These are phyloP conservation scores for Poecilia picta DNA, from an alignment of 2,797 vertebrate genomes.

Conservation along the genomic window DNA sequence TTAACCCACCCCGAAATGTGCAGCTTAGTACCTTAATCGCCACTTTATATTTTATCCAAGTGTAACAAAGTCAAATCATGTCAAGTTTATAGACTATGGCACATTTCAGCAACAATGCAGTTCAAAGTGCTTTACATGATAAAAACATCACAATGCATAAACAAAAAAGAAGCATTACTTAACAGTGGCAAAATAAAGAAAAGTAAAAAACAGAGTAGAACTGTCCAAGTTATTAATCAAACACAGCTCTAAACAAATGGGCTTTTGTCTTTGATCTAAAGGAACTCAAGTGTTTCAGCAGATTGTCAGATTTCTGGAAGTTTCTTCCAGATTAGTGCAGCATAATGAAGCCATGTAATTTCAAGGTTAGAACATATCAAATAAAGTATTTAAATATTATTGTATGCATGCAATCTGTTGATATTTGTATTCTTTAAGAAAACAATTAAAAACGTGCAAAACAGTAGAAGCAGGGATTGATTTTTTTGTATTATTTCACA, in stretches of 20 bases:
- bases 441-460: background rate
- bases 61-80: background rate
- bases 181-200: too few relatives aligned
- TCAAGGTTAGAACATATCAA: background rate
- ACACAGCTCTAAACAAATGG: too few relatives aligned
- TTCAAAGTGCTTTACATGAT: too few relatives aligned
- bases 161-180: too few relatives aligned
- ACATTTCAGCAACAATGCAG: too few relatives aligned
- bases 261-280: too few relatives aligned
- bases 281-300: too few relatives aligned
- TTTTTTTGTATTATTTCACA: background rate
- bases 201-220: too few relatives aligned
- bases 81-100: too few relatives aligned
- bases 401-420: background rate
- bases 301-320: too few relatives aligned
- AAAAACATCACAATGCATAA: too few relatives aligned
- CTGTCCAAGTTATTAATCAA: too few relatives aligned
- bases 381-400: background rate
- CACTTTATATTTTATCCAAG: background rate
- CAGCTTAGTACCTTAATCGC: background rate
- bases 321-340: background rate
- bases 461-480: background rate
- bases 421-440: background rate
- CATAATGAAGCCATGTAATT: background rate
- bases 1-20: background rate